Conservation (phyloP, 2,888 invertebrate species). For the Ecliptopera silaceata region DNA sequence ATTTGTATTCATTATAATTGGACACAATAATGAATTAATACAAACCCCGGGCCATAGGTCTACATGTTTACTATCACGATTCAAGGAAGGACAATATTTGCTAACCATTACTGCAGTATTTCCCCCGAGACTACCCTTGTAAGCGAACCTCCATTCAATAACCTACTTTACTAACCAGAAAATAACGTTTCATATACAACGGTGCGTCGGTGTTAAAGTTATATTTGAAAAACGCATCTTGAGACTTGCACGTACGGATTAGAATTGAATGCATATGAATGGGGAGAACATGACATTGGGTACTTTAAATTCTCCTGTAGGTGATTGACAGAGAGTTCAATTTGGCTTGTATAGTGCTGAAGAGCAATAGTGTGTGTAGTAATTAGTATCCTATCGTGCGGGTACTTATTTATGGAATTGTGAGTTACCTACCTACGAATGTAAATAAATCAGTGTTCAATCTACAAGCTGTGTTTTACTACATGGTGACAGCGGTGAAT, state of each 20-base stretch:
- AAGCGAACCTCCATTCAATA: conserved; percentile 3
- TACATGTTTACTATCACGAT: conserved; percentile 1
- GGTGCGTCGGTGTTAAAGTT: not conserved
- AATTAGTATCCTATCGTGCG: no score
- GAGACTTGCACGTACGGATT: conserved; percentile 1
- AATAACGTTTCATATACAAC: conserved; percentile 6
- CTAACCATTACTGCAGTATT: conserved; percentile 34
- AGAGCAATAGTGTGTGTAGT: not conserved
- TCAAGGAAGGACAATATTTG: conserved; percentile 29
- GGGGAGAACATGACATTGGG: not conserved
- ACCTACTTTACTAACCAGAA: conserved; percentile 6
- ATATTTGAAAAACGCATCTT: conserved; percentile 2
- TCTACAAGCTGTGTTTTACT: no score
- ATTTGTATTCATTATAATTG: not conserved
- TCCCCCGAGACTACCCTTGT: conserved; percentile 21
- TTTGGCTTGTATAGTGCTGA: not conserved
- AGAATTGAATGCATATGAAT: conserved; percentile 7
- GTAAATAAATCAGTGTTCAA: no score
- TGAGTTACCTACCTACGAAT: no score
- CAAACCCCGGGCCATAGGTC: not conserved
- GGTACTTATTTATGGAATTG: no score
- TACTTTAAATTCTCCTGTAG: not conserved
- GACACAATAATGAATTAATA: not conserved
- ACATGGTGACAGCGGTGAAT: no score
- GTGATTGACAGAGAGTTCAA: not conserved